Base-by-base conservation (phyloP, 2,888 invertebrate species). In the Drosophila niveifrons region DNA sequence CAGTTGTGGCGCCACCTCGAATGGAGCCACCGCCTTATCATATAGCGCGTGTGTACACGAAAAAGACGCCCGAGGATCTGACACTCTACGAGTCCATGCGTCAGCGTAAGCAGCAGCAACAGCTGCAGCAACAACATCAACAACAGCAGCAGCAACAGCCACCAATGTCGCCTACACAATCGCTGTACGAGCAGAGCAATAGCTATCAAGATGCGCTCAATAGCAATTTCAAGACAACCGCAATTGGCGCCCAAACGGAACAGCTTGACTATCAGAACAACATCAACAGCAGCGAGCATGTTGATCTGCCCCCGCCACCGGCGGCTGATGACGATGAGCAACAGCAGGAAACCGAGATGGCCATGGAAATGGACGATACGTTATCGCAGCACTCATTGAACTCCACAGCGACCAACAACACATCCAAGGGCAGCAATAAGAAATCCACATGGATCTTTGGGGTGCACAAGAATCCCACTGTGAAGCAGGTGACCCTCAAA, bases 1-100 rank as follows among this genome's bases (percentile, higher is more conserved):
- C 72, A 6, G 50, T 62, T 13, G 56, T 61, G 55, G 59, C 77
- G 0, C 72, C 75, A 3, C 77, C 79, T 2, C 73, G 84, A n/a
- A 93, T 77, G 57, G 87, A 94, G 85, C 97, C 97, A 13, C 97
- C 97, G 1, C 97, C 97, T 1, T 97, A 97, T 92, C 96, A 97
- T 87, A 96, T 97, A 88, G 97, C 96, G 29, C 96, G 96, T 23
- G 95, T 95, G 2, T 96, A 95, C 89, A 96, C 97, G 11, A 96
- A 96, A 93, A 96, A 96, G 64, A 91, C 91, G 6, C 83, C 86
- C 0, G 90, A 92, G 57, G 92, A 92, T 79, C 82, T 92, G 23
- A 84, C 91, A 1, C 89, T 90, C 7, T 92, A 91, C 65, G 92
- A 92, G 70, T 89, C 90, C 4, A 77, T 91, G 75, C 82, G 91